Evolutionary conservation across 2,797 vertebrate genomes (phyloP), one percentile per base, ranked within the genome.

Genomic region (Astyanax mexicanus): DNA sequence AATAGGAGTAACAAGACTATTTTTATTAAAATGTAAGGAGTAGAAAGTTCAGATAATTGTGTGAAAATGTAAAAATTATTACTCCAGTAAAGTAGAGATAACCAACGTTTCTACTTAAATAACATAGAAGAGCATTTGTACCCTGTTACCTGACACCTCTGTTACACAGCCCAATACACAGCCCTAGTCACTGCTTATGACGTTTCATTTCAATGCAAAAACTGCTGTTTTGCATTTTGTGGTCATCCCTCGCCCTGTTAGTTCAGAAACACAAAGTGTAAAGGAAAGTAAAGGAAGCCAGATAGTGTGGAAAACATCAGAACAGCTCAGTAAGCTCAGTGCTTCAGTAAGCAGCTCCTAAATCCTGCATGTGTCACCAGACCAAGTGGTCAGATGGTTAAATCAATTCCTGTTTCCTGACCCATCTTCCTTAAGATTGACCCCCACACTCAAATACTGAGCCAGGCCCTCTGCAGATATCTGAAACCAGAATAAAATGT

Each of bases 381-480:
- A 40, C 45, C 45, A 62, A 73, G 37, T 40, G 11, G 38, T 64
- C 3, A 6, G 62, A 73, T 51, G 21, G 3, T 19, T 62, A 62
- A 64, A 64, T 15, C 12, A 42, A 44, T 42, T 23, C 10, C 11
- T 3, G 23, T 25, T n/a, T n/a, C 8, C 1, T 27, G 0, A 52
- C 45, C 5, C n/a, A n/a, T n/a, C n/a, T n/a, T n/a, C n/a, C n/a
- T 29, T 52, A 52, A 64, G 6, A 13, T 6, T n/a, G 57, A 40
- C 21, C 21, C 51, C 15, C n/a, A 52, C 21, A 23, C 23, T 35
- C 4, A 62, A 21, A 74, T 19, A 32, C 49, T 65, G 15, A 42
- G n/a, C 10, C 6, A 23, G 0, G 10, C 11, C 7, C 11, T 40
- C 37, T 23, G 11, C 21, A 52, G 37, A 42, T 19, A n/a, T 15